These are phyloP conservation scores for Hedya salicella DNA, from an alignment of 2,888 invertebrate genomes.

Conservation along the genomic window DNA sequence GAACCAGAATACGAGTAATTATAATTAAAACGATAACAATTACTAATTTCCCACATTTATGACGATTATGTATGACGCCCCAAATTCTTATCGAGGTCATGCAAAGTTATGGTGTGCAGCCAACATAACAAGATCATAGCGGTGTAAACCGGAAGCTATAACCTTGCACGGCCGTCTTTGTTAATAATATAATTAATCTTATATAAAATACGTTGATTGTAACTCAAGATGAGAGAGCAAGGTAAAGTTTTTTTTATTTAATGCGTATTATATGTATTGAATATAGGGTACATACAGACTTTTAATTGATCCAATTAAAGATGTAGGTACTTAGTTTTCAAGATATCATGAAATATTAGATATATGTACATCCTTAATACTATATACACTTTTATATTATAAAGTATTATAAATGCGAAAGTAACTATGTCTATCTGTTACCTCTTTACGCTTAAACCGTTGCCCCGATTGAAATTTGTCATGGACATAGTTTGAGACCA, in stretches of 20 bases:
- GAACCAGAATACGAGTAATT: conserved; percentile 7
- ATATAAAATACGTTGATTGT: neutral
- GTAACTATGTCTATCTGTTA: no score
- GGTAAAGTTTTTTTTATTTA: neutral
- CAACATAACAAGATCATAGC: conserved; percentile 55
- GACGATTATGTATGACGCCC: conserved; percentile 3
- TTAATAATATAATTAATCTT: conserved; percentile 51
- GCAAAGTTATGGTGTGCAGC: conserved; percentile 22
- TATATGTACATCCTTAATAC: no score
- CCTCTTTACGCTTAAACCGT: no score
- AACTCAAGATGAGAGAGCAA: conserved; percentile 3
- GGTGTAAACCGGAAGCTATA: conserved; percentile 63
- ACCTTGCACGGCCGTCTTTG: conserved; percentile 62
- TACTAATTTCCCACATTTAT: conserved; percentile 9
- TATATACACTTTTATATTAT: no score
- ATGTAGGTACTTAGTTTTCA: no score
- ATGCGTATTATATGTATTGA: no score
- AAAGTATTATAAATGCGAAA: no score
- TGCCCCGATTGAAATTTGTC: no score
- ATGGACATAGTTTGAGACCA: no score
- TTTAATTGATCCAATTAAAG: no score
- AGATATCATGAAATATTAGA: no score
- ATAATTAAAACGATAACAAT: conserved; percentile 30
- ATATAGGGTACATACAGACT: no score
- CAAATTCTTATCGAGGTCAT: conserved; percentile 22